Evolutionary conservation across 2,888 invertebrate genomes (phyloP), one percentile per base, ranked within the genome.

Genomic region (Alloplasta piceator): DNA sequence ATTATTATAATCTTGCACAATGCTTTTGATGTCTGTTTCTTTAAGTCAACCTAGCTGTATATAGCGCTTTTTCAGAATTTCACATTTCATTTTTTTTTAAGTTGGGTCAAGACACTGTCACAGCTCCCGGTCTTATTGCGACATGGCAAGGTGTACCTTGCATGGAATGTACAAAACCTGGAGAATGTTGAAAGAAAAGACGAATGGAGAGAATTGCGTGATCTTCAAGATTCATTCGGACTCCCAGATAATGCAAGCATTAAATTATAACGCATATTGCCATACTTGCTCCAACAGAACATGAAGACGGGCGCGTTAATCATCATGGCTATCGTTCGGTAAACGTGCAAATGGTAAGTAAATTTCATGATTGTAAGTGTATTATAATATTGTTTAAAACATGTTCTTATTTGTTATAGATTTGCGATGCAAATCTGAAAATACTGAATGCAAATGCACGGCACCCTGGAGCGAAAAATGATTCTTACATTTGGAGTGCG

Each of bases 391-490:
- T n/a, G n/a, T n/a, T n/a, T 58, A 1, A 56, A 58, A 58, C 38
- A 38, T 58, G 7, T 2, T 36, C n/a, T 4, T 58, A 39, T 38
- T 58, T 58, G 16, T 58, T 73, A 12, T 70, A 84, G 82, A 61
- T 84, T 46, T 71, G 71, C 63, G 84, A 80, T 58, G 63, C 75
- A 6, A 38, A 71, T 38, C n/a, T 78, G 10, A 80, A 64, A 52
- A 55, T n/a, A n/a, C n/a, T n/a, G n/a, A n/a, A n/a, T n/a, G n/a
- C n/a, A n/a, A n/a, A n/a, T n/a, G n/a, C n/a, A 10, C 39, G 84
- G 7, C 82, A 71, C 67, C 84, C 82, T n/a, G 84, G 82, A 10
- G 68, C 73, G n/a, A 56, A 74, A 38, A 74, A 82, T 52, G 84
- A 82, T 58, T 66, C 75, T n/a, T 80, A 73, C 46, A 78, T 84